These are phyloP conservation scores for Lepus timidus DNA, from an alignment of 2,113 vertebrate species.

Conservation along the genomic window DNA sequence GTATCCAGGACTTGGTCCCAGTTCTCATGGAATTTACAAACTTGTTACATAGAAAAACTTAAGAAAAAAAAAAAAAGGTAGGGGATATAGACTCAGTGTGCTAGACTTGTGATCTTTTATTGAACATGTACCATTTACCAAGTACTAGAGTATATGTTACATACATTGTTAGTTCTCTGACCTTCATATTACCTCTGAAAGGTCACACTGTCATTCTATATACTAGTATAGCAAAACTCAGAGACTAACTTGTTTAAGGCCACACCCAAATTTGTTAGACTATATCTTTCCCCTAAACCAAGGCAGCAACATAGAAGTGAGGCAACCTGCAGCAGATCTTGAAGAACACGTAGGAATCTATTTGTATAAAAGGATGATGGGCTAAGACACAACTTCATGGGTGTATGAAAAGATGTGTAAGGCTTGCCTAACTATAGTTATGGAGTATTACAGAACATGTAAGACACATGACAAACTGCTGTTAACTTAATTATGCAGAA, in stretches of 20 bases:
- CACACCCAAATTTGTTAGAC: background rate
- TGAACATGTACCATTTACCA: background rate
- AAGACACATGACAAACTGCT: background rate
- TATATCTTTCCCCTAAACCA: background rate
- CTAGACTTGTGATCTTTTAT: background rate
- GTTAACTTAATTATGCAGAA: background rate
- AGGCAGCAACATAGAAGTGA: background rate
- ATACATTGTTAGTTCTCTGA: background rate
- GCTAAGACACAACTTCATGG: background rate
- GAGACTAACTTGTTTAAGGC: background rate
- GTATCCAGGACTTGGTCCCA: background rate
- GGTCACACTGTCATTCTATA: background rate
- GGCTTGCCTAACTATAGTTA: background rate
- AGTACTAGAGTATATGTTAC: background rate
- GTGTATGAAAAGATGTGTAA: background rate
- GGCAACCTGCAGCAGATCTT: background rate
- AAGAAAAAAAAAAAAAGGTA: background rate
- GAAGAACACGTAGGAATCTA: background rate
- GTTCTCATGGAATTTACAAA: conserved; percentile 8
- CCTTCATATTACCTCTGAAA: background rate
- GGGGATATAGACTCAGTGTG: background rate
- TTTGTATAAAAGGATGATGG: background rate
- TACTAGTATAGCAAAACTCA: background rate
- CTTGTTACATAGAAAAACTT: conserved; percentile 14
- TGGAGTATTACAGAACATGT: background rate